Evolutionary conservation across 1,140 invertebrate species (phyloP).

Genomic region (Saccostrea cuccullata): DNA sequence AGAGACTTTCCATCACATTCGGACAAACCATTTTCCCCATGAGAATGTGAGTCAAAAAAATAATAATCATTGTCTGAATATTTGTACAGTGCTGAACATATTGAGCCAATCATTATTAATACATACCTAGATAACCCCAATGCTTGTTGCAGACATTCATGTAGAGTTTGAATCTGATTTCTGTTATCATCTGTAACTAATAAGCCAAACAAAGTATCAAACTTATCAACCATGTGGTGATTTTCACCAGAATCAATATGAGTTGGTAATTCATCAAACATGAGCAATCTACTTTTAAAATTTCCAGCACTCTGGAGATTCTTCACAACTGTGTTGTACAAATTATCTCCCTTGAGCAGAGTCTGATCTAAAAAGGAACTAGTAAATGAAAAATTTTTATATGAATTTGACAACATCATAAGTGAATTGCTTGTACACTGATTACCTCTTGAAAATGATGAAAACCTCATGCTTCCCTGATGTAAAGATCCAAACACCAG

Average conservation of each 20-base stretch:
- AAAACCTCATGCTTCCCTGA: slow-evolving; percentile 27
- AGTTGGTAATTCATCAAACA: slow-evolving; percentile 42
- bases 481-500: slow-evolving; percentile 15
- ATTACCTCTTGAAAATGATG: slow-evolving; percentile 47
- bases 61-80: neutral
- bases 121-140: neutral
- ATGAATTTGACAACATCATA: slow-evolving; percentile 1
- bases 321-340: slow-evolving; percentile 11
- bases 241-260: too few species aligned
- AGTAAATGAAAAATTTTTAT: neutral
- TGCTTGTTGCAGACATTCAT: slow-evolving; percentile 5
- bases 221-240: too few species aligned
- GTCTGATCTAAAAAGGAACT: slow-evolving; percentile 21
- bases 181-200: too few species aligned
- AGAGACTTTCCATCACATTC: slow-evolving; percentile 28
- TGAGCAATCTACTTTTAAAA: slow-evolving; percentile 17
- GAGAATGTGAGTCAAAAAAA: slow-evolving; percentile 49
- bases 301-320: neutral
- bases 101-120: slow-evolving; percentile 14
- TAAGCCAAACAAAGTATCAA: too few species aligned
- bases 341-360: slow-evolving; percentile 43
- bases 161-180: slow-evolving; percentile 30
- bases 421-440: slow-evolving; percentile 53
- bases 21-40: slow-evolving; percentile 29
- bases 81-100: too few species aligned